phyloP scores from a whole-genome alignment of 2,113 vertebrate genomes.

The Pteruthius melanotis region DNA sequence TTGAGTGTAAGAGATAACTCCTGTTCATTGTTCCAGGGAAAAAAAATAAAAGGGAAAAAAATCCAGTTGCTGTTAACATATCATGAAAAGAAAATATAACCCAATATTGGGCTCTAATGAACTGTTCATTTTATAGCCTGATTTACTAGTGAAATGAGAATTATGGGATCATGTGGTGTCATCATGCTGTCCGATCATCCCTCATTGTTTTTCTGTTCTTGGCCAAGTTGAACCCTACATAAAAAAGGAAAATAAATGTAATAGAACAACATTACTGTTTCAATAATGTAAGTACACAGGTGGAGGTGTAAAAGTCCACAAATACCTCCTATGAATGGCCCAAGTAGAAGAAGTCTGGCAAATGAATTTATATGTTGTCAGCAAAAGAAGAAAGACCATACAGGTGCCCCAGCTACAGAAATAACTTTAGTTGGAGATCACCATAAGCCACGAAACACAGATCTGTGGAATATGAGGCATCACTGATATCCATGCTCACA shows the following conservation, averaged over 20 bases:
- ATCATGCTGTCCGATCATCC: neutral
- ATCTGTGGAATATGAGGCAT: neutral
- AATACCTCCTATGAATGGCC: neutral
- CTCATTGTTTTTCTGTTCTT: neutral
- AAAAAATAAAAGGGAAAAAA: neutral
- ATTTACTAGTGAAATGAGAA: neutral
- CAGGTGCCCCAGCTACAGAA: neutral
- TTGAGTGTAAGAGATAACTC: conserved; percentile 44
- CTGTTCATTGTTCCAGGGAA: conserved; percentile 15
- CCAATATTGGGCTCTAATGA: neutral
- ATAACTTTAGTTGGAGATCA: neutral
- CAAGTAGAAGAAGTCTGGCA: neutral
- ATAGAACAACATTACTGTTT: neutral
- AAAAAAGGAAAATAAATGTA: neutral
- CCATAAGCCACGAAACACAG: neutral
- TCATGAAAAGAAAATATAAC: neutral
- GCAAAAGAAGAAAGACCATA: neutral
- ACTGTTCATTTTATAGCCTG: neutral
- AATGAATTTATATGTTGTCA: neutral
- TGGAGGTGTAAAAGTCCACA: neutral
- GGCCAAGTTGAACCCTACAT: neutral
- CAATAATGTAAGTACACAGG: neutral
- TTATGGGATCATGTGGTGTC: neutral
- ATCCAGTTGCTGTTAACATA: neutral
- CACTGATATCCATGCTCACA: neutral